A percentile compares a stretch with the other conserved stretches of the same genome.
Evolutionary conservation across 2,888 invertebrate genomes (phyloP).

Genomic region (Melanostoma mellinum): DNA sequence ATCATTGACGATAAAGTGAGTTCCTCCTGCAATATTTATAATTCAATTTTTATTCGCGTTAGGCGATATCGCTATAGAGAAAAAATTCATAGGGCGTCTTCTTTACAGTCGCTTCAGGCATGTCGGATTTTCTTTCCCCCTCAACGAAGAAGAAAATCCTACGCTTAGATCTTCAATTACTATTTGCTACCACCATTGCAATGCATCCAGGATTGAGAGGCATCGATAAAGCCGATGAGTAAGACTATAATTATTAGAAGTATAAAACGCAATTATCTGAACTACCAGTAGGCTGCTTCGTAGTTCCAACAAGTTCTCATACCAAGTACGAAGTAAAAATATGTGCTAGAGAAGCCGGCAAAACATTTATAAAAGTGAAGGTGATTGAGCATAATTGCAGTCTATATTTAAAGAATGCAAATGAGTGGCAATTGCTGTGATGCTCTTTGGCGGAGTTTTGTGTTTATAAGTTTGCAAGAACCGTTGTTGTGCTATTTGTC

Average conservation of each 20-base stretch:
- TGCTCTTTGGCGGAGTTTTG: conserved; percentile 8
- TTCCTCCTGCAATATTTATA: conserved; percentile 37
- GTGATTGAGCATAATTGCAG: conserved; percentile 57
- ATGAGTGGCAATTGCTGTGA: conserved; percentile 34
- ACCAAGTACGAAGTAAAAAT: not conserved
- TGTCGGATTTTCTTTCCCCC: conserved; percentile 16
- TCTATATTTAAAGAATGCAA: conserved; percentile 45
- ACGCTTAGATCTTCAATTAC: conserved; percentile 45
- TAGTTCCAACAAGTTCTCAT: conserved; percentile 12
- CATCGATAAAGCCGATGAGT: conserved; percentile 38
- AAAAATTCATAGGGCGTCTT: conserved; percentile 27
- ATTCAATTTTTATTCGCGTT: conserved; percentile 38
- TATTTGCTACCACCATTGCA: not conserved
- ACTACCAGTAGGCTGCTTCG: conserved; percentile 9
- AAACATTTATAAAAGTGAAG: conserved; percentile 53
- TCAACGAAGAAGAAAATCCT: conserved; percentile 7
- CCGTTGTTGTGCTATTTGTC: conserved; percentile 42
- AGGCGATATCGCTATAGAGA: conserved; percentile 15
- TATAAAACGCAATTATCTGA: conserved; percentile 37
- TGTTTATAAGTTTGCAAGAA: not conserved
- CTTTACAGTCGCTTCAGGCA: conserved; percentile 7
- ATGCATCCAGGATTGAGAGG: conserved; percentile 25
- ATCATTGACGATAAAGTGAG: conserved; percentile 37
- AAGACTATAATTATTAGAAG: conserved; percentile 53
- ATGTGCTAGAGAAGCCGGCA: conserved; percentile 21